Conservation (phyloP, 1,140 invertebrate genomes). For the Calephelis nemesis region DNA sequence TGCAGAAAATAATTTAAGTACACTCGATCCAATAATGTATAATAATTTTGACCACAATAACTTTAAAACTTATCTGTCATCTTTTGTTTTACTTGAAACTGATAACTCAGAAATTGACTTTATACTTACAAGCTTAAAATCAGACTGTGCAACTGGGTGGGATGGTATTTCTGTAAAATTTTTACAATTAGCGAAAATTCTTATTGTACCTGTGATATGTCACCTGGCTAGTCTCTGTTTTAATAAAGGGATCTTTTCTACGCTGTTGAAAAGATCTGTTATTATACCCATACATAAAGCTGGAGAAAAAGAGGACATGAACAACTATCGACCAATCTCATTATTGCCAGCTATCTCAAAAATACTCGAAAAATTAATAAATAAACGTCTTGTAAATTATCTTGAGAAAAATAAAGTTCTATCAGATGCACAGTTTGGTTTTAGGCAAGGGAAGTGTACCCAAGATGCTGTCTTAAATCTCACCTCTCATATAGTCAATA, state of each 20-base stretch:
- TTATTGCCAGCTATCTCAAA: no score
- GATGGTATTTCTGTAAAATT: not conserved
- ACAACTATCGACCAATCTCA: no score
- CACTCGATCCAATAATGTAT: not conserved
- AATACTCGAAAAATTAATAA: no score
- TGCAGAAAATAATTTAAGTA: slow-evolving; percentile 11
- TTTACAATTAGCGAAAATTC: not conserved
- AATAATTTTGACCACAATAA: not conserved
- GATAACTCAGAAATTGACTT: slow-evolving; percentile 20
- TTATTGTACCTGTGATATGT: not conserved
- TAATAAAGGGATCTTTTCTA: not conserved
- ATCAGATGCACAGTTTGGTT: no score
- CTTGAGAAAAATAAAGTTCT: no score
- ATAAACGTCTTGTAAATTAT: no score
- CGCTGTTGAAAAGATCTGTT: no score
- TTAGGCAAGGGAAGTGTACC: no score
- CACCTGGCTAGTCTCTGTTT: not conserved
- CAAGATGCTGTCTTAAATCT: no score
- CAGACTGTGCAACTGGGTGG: slow-evolving; percentile 19
- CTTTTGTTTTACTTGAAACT: slow-evolving; percentile 30
- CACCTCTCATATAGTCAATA: no score
- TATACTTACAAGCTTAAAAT: slow-evolving; percentile 22
- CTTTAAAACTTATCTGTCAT: not conserved
- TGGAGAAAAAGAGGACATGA: no score
- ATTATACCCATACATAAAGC: no score